Evolutionary conservation across 2,113 vertebrate species (phyloP).

Genomic region (Puma concolor): DNA sequence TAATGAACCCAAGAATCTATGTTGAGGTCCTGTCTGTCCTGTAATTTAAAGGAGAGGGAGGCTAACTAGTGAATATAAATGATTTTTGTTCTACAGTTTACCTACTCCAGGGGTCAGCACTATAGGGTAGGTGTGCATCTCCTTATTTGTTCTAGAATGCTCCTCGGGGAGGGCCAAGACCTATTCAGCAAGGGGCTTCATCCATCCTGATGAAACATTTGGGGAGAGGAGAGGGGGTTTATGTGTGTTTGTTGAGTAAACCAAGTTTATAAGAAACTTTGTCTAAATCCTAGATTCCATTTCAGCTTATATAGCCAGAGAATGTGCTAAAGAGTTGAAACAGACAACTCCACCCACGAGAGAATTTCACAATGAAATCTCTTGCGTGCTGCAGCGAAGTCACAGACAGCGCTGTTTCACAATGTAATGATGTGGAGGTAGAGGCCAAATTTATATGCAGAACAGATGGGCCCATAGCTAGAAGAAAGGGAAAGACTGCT

Average conservation of each 20-base stretch:
- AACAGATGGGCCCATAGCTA: conserved; percentile 59
- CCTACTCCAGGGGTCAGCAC: not conserved
- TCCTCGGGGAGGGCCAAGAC: not conserved
- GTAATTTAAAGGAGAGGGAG: not conserved
- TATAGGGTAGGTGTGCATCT: not conserved
- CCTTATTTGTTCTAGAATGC: not conserved
- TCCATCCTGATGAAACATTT: not conserved
- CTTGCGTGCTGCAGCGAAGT: not conserved
- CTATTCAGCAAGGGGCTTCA: not conserved
- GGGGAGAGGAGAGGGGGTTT: not conserved
- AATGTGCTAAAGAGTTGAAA: not conserved
- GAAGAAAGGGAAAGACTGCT: conserved; percentile 48
- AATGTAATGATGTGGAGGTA: conserved; percentile 57
- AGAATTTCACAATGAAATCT: not conserved
- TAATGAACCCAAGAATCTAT: not conserved
- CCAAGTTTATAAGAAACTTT: not conserved
- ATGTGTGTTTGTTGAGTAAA: not conserved
- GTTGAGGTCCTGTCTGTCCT: not conserved
- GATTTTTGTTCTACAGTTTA: not conserved
- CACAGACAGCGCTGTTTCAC: conserved; percentile 62
- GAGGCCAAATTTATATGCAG: conserved; percentile 76
- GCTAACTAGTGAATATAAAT: not conserved
- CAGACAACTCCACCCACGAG: too few species aligned
- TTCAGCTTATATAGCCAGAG: not conserved
- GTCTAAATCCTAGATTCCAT: not conserved